Evolutionary conservation across 30 jellyfish, hydroid and myxozoan genomes (phyloP).

Genomic region (Hydra vulgaris): DNA sequence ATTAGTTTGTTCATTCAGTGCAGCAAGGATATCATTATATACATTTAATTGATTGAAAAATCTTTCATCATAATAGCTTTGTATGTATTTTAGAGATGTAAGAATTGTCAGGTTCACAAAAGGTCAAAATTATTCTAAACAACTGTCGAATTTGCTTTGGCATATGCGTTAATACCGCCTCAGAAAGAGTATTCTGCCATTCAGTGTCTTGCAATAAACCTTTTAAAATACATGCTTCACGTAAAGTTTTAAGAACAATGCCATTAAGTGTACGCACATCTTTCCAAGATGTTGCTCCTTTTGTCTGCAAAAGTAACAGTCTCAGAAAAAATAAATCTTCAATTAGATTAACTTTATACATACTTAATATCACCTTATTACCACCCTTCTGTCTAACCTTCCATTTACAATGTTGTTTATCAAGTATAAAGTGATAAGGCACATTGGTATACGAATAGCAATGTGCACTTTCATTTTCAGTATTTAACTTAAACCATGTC

Average conservation of each 20-base stretch:
- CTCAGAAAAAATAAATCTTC: constrained; percentile 16
- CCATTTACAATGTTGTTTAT: constrained; percentile 22
- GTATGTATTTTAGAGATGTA: neutral
- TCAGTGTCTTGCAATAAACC: neutral
- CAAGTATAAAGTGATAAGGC: constrained; percentile 37
- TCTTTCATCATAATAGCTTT: neutral
- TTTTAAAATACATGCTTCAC: neutral
- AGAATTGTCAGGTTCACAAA: neutral
- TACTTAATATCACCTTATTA: constrained; percentile 12
- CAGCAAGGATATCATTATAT: too few species aligned
- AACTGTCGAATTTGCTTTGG: neutral
- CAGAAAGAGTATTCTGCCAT: neutral
- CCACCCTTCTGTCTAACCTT: constrained; percentile 14
- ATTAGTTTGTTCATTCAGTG: too few species aligned
- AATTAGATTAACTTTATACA: constrained; percentile 5
- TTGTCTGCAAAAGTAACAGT: constrained; percentile 12
- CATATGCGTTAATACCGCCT: neutral
- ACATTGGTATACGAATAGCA: constrained; percentile 33
- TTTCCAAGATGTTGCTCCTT: neutral
- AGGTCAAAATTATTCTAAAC: neutral
- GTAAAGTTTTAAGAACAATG: neutral
- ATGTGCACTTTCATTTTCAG: constrained; percentile 25
- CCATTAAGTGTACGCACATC: neutral
- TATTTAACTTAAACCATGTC: constrained; percentile 42
- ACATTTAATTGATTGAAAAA: too few species aligned